A percentile compares a stretch with the other conserved stretches of the same genome.
Conservation (phyloP, 2,113 vertebrate species). For the Zosterops lateralis region DNA sequence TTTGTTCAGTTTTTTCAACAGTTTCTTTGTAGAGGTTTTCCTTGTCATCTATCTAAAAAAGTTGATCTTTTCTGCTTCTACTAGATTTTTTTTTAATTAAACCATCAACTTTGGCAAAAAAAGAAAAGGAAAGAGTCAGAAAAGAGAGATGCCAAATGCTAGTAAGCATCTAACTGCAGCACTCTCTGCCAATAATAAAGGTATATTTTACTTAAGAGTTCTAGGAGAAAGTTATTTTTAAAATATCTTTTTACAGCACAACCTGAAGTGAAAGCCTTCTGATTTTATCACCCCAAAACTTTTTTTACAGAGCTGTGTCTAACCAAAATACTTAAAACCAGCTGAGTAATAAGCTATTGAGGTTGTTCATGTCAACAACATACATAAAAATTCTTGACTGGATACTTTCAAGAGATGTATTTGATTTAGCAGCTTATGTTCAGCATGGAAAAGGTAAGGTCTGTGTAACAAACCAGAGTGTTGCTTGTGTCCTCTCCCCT, state of each 20-base stretch:
- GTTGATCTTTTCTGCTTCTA: background rate
- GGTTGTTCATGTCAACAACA: background rate
- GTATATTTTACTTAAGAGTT: constrained; percentile 12
- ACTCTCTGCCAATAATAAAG: background rate
- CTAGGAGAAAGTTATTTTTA: background rate
- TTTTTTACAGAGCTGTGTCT: background rate
- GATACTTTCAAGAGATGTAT: background rate
- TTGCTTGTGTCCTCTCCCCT: background rate
- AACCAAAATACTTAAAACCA: constrained; percentile 7
- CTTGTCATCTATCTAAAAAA: background rate
- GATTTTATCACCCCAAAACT: background rate
- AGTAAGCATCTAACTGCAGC: background rate
- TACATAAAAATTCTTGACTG: background rate
- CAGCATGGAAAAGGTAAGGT: background rate
- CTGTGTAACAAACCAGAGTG: background rate
- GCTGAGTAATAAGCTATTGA: background rate
- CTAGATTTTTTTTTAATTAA: background rate
- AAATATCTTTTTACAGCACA: background rate
- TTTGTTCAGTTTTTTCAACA: background rate
- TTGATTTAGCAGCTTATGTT: background rate
- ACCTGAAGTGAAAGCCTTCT: background rate
- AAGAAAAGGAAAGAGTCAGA: background rate
- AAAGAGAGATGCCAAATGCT: background rate
- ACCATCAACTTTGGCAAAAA: background rate
- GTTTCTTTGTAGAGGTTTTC: background rate